Evolutionary conservation across 1,140 invertebrate genomes (phyloP).

Genomic region (Kradibia gibbosae): DNA sequence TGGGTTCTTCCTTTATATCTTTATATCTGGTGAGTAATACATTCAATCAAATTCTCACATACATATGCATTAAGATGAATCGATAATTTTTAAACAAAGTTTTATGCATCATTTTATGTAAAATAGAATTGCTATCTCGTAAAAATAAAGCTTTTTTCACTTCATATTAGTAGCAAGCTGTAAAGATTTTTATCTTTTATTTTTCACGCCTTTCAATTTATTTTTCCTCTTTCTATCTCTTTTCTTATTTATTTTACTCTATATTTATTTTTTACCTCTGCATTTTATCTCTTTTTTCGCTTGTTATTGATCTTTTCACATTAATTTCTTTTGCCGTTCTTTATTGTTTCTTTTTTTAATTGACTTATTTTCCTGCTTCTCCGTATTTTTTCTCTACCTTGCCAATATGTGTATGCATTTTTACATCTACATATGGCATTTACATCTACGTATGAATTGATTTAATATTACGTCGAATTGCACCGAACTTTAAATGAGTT

Average conservation of each 20-base stretch:
- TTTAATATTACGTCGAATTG: conserved; percentile 29
- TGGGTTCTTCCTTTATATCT: neutral
- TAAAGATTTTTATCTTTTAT: conserved; percentile 42
- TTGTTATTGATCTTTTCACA: neutral
- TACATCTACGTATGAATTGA: neutral
- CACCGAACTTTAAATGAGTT: conserved; percentile 35
- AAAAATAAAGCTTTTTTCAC: conserved; percentile 1
- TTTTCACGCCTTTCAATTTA: neutral
- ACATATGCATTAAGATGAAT: neutral
- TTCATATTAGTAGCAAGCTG: neutral
- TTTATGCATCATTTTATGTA: conserved; percentile 16
- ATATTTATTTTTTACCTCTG: neutral
- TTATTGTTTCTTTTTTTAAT: neutral
- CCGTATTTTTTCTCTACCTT: neutral
- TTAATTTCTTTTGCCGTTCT: neutral
- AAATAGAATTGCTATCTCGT: conserved; percentile 23
- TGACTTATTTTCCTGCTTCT: neutral
- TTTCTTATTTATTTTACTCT: neutral
- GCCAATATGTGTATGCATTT: neutral
- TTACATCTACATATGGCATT: neutral
- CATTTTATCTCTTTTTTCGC: neutral
- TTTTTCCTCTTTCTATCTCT: neutral
- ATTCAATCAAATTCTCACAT: neutral
- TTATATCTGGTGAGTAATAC: neutral
- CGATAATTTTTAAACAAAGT: conserved; percentile 16